Conservation (phyloP, 2,797 vertebrate species). For the Psittacula derbiana region DNA sequence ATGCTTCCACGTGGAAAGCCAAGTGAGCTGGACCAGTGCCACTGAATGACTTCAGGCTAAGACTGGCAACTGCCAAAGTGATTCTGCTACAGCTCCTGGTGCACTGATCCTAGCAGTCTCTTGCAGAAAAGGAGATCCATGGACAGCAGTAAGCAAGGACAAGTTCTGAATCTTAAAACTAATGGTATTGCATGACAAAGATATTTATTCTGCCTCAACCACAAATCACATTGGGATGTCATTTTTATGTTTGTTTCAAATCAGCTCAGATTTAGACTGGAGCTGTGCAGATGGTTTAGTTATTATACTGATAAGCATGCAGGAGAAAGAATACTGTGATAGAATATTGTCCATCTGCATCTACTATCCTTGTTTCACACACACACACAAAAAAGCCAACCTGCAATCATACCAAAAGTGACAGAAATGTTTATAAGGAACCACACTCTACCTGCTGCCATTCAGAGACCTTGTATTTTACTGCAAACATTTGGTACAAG, state of each 20-base stretch:
- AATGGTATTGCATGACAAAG: not conserved
- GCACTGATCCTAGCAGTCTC: not conserved
- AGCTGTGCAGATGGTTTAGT: not conserved
- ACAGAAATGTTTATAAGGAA: not conserved
- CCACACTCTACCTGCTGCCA: not conserved
- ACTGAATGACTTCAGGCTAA: slow-evolving; percentile 22
- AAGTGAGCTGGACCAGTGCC: slow-evolving; percentile 8
- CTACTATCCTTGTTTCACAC: not conserved
- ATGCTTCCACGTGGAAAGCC: not conserved
- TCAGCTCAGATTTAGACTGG: not conserved
- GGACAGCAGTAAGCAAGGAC: not conserved
- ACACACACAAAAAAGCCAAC: not conserved
- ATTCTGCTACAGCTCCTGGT: not conserved
- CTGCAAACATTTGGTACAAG: not conserved
- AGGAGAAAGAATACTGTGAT: not conserved
- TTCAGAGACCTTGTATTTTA: not conserved
- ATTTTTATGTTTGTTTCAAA: not conserved
- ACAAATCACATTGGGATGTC: not conserved
- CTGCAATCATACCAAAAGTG: not conserved
- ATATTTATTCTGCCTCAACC: not conserved
- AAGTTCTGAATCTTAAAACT: not conserved
- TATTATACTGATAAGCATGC: not conserved
- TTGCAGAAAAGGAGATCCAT: not conserved
- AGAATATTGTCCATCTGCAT: not conserved
- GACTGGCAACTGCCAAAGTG: not conserved